Conservation (phyloP, 2,888 invertebrate species). For the Drosophila recens region DNA sequence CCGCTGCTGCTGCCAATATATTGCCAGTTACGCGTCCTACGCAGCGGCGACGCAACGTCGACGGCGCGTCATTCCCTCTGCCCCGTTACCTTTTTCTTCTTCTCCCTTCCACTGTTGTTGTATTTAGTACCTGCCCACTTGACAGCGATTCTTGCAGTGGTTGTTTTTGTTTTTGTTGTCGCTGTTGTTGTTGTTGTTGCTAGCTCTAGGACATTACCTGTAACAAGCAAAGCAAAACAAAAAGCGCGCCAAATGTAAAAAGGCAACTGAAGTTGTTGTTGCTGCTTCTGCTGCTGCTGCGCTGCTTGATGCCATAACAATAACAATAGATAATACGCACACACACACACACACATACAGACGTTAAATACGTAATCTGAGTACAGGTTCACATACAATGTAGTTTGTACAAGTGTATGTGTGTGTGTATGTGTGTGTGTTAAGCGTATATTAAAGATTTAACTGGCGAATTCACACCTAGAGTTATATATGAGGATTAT, state of each 20-base stretch:
- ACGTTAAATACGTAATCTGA: conserved; percentile 11
- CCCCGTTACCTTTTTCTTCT: conserved; percentile 2
- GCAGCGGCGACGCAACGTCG: conserved; percentile 36
- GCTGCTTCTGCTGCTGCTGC: conserved; percentile 7
- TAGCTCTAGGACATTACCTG: conserved; percentile 71
- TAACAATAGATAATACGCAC: conserved; percentile 49
- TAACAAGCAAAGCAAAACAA: conserved; percentile 55
- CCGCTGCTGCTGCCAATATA: conserved; percentile 66
- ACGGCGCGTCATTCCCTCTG: conserved; percentile 15
- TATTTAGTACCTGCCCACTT: conserved; percentile 72
- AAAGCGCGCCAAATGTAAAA: conserved; percentile 66
- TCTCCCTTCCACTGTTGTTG: conserved; percentile 5
- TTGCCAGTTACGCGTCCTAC: conserved; percentile 71
- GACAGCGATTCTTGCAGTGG: conserved; percentile 52
- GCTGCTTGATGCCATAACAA: conserved; percentile 58
- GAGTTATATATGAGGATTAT: too few relatives aligned
- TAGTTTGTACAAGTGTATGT: background rate
- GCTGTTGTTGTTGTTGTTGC: conserved; percentile 10
- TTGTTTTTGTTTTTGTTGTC: conserved; percentile 11
- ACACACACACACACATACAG: background rate
- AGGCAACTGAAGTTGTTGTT: background rate
- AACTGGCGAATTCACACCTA: conserved; percentile 4
- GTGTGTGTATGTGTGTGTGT: background rate
- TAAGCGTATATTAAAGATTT: background rate
- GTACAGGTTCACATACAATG: background rate